phyloP scores from a whole-genome alignment of 2,113 vertebrate genomes.

The Eptesicus fuscus region DNA sequence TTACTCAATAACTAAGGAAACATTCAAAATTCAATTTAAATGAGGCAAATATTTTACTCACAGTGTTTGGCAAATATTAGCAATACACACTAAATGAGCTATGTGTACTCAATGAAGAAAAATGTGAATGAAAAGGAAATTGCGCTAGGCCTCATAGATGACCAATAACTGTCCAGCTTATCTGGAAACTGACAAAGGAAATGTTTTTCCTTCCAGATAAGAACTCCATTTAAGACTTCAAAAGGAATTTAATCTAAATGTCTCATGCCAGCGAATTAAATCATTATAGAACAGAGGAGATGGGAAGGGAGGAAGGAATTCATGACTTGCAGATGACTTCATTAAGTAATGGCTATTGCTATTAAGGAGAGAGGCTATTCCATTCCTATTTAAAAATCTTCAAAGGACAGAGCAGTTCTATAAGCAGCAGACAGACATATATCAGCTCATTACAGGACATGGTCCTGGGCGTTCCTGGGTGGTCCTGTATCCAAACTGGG shows the following conservation, averaged over 20 bases:
- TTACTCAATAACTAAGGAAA: slow-evolving; percentile 29
- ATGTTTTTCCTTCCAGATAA: slow-evolving; percentile 11
- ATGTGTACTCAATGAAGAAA: slow-evolving; percentile 12
- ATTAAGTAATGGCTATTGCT: neutral
- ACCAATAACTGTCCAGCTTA: neutral
- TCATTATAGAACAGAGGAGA: neutral
- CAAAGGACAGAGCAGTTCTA: neutral
- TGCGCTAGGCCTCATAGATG: neutral
- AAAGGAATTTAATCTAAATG: slow-evolving; percentile 34
- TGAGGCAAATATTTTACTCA: slow-evolving; percentile 23
- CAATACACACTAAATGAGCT: neutral
- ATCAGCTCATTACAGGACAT: neutral
- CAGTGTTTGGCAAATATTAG: neutral
- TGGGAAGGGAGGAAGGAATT: neutral
- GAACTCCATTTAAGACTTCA: slow-evolving; percentile 30
- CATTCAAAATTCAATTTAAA: slow-evolving; percentile 42
- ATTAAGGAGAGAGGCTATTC: neutral
- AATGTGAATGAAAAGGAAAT: slow-evolving; percentile 37
- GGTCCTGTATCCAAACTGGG: neutral
- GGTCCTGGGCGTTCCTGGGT: neutral
- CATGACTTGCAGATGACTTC: neutral
- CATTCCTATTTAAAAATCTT: neutral
- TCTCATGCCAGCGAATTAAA: neutral
- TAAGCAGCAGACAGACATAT: neutral
- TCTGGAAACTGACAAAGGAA: slow-evolving; percentile 28